phyloP scores from a whole-genome alignment of 2,888 invertebrate species.

The Pristionchus entomophagus region DNA sequence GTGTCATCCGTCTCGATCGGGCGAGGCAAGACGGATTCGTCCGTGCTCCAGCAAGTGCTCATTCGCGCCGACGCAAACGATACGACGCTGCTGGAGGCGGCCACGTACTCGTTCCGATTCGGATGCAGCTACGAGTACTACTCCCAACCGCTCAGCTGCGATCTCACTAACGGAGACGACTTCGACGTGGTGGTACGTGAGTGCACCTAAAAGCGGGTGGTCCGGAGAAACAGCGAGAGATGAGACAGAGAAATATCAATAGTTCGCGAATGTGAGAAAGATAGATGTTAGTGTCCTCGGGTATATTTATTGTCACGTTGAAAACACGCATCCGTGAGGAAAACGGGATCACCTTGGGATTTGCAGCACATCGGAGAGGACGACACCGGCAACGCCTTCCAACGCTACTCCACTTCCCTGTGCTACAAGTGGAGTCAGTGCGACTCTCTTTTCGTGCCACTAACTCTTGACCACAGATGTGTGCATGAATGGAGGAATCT shows the following conservation, averaged over 20 bases:
- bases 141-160: slow-evolving; percentile 65
- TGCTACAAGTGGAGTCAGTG: slow-evolving; percentile 33
- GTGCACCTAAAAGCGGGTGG: too few relatives aligned
- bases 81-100: slow-evolving; percentile 7
- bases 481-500: slow-evolving; percentile 12
- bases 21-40: neutral
- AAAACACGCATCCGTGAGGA: too few relatives aligned
- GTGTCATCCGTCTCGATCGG: slow-evolving; percentile 1
- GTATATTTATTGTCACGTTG: too few relatives aligned
- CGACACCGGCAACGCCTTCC: slow-evolving; percentile 40
- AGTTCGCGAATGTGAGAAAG: too few relatives aligned
- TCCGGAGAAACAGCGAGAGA: too few relatives aligned
- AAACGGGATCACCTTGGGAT: too few relatives aligned
- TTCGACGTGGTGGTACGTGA: slow-evolving; percentile 23
- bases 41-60: neutral
- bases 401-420: slow-evolving; percentile 26
- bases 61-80: neutral
- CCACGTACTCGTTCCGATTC: slow-evolving; percentile 49
- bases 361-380: slow-evolving; percentile 44
- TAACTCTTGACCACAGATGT: neutral
- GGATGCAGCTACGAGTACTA: slow-evolving; percentile 64
- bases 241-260: too few relatives aligned
- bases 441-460: neutral
- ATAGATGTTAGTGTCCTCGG: too few relatives aligned
- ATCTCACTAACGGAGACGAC: slow-evolving; percentile 41